These are phyloP conservation scores for Xanthostigma xanthostigma DNA, from an alignment of 2,888 invertebrate genomes.

Conservation along the genomic window DNA sequence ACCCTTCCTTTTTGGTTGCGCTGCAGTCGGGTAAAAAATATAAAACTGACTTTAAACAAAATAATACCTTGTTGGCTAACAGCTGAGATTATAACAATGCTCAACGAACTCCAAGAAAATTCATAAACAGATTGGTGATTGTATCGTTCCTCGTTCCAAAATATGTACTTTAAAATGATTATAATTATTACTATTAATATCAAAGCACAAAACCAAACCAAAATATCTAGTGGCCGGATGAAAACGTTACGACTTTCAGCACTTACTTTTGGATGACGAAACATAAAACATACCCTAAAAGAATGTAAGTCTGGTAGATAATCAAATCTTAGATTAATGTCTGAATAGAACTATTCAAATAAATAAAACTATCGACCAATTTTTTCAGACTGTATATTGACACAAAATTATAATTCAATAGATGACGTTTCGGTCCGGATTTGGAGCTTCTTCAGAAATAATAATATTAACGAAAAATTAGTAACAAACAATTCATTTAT, in stretches of 20 bases:
- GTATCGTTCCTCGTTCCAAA: slow-evolving; percentile 11
- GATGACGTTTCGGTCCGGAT: no score
- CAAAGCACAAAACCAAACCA: slow-evolving; percentile 19
- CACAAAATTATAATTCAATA: no score
- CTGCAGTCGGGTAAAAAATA: no score
- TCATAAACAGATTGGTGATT: slow-evolving; percentile 2
- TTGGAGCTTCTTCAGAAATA: no score
- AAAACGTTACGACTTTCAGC: slow-evolving; percentile 19
- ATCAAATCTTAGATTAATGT: no score
- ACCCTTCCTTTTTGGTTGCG: no score
- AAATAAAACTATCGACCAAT: no score
- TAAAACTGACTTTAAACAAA: no score
- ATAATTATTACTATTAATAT: slow-evolving; percentile 12
- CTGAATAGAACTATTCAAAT: no score
- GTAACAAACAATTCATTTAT: no score
- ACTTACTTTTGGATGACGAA: slow-evolving; percentile 19
- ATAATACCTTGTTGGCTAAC: slow-evolving; percentile 23
- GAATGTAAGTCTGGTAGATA: background rate
- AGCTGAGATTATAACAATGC: slow-evolving; percentile 18
- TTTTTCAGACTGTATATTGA: no score
- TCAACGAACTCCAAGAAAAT: slow-evolving; percentile 17
- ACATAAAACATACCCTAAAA: slow-evolving; percentile 21
- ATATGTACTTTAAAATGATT: slow-evolving; percentile 15
- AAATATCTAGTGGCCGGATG: slow-evolving; percentile 18
- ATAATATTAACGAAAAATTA: no score